phyloP scores from a whole-genome alignment of 2,888 invertebrate genomes.

The Tetragonula carbonaria region DNA sequence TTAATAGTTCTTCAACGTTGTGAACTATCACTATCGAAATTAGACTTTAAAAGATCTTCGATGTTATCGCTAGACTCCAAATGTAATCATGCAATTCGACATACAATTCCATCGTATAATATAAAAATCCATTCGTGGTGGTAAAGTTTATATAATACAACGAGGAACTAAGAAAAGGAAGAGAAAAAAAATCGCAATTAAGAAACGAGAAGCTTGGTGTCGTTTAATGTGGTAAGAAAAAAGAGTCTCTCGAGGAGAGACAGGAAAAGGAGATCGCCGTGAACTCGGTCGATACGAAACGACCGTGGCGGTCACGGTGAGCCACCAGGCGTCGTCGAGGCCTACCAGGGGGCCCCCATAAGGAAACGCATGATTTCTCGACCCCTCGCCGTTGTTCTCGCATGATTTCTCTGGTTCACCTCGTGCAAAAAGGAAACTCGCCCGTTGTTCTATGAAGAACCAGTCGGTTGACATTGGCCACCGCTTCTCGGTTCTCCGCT shows the following conservation, averaged over 20 bases:
- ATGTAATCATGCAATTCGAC: too few relatives aligned
- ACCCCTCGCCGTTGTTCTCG: slow-evolving; percentile 24
- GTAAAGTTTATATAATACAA: neutral
- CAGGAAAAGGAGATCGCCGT: slow-evolving; percentile 41
- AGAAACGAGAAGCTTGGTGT: neutral
- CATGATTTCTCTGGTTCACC: slow-evolving; percentile 72
- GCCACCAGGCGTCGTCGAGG: slow-evolving; percentile 66
- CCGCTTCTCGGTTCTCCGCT: neutral
- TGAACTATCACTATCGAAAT: too few relatives aligned
- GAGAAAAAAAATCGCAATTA: neutral
- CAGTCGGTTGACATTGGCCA: slow-evolving; percentile 56
- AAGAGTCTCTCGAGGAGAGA: neutral
- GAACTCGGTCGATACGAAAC: slow-evolving; percentile 35
- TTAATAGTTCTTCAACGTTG: too few relatives aligned
- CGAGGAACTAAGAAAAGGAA: neutral
- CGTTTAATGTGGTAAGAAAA: neutral
- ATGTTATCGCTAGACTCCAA: too few relatives aligned
- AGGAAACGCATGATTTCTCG: slow-evolving; percentile 71
- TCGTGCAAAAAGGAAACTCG: slow-evolving; percentile 73
- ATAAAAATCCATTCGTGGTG: neutral
- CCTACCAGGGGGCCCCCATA: slow-evolving; percentile 72
- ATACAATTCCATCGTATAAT: too few relatives aligned
- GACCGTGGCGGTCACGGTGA: slow-evolving; percentile 51
- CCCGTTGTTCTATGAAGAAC: slow-evolving; percentile 64
- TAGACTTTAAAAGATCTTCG: too few relatives aligned